These are phyloP conservation scores for Thamnophis elegans DNA, from an alignment of 2,797 vertebrate species.

Conservation along the genomic window DNA sequence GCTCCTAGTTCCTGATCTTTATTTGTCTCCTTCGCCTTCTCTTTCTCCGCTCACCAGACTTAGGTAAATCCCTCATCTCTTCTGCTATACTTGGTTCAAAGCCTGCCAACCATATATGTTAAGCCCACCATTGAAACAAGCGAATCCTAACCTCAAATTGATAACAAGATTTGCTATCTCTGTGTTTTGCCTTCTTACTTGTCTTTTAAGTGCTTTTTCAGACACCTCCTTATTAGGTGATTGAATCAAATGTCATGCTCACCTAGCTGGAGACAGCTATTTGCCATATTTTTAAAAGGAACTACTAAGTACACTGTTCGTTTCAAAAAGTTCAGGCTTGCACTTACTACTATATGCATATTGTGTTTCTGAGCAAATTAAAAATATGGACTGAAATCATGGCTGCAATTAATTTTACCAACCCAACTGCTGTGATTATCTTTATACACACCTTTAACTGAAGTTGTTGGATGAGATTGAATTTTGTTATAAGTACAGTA, in stretches of 20 bases:
- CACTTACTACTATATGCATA: not conserved
- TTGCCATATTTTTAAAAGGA: not conserved
- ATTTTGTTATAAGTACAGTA: not conserved
- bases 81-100: not conserved
- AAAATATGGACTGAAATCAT: not conserved
- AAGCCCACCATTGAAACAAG: not conserved
- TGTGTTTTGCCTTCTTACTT: not conserved
- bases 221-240: not conserved
- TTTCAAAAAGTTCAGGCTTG: not conserved
- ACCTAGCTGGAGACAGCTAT: not conserved
- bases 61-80: not conserved
- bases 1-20: not conserved
- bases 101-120: not conserved
- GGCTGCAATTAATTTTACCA: not conserved
- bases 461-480: not conserved
- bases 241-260: not conserved
- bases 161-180: not conserved
- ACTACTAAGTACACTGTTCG: not conserved
- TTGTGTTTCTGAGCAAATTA: not conserved
- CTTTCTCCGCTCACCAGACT: constrained; percentile 20
- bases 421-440: not conserved
- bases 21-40: constrained; percentile 18
- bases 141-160: not conserved
- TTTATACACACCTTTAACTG: not conserved
- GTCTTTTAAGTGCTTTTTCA: not conserved